Percentiles rank a stretch among this genome's conserved stretches.
Conservation (phyloP, 2,113 vertebrate species). For the Elanus axillaris region DNA sequence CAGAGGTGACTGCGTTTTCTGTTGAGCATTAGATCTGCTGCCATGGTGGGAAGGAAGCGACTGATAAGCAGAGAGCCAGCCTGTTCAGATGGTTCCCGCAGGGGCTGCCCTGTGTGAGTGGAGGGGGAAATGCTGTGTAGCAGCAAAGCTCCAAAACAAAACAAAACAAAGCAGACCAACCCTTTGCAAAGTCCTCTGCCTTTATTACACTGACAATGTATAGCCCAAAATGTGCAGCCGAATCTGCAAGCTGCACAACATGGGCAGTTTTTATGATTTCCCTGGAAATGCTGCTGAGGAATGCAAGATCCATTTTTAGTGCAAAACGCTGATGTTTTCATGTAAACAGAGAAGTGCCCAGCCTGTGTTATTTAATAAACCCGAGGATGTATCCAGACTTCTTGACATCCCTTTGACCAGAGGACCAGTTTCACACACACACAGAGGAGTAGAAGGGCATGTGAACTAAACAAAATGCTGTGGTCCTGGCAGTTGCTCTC, state of each 20-base stretch:
- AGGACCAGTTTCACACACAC: accelerated
- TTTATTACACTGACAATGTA: accelerated
- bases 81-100: neutral
- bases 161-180: neutral
- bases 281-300: neutral
- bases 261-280: neutral
- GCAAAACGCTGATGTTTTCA: neutral
- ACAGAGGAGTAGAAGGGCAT: neutral
- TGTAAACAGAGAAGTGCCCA: neutral
- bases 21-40: neutral
- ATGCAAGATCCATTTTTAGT: neutral
- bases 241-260: neutral
- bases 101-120: neutral
- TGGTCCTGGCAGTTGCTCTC: neutral
- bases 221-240: neutral
- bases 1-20: neutral
- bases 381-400: neutral
- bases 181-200: neutral
- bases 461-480: neutral
- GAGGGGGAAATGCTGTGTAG: neutral
- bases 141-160: neutral
- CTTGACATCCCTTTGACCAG: neutral
- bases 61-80: neutral
- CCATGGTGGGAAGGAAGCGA: neutral
- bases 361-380: neutral